Evolutionary conservation across 2,797 vertebrate species (phyloP), one percentile per base, ranked within the genome.

Genomic region (Chelon labrosus): DNA sequence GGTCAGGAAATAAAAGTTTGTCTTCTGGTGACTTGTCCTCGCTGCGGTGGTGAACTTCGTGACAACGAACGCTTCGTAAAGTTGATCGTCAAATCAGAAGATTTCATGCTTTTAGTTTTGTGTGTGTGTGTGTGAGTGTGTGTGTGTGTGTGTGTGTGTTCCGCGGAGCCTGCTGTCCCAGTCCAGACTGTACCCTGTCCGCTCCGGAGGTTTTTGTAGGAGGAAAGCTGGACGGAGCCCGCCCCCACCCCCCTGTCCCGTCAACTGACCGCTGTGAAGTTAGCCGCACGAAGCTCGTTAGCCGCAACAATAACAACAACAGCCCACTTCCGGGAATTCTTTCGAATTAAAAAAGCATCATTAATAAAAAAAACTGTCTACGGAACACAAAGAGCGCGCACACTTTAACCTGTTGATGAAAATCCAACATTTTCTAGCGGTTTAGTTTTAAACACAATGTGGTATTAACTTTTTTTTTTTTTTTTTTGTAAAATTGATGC

Each of bases 131-230:
- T 31, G 35, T 50, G 31, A 19, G 35, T 25, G 6, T 17, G 25
- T 31, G 35, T 51, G 31, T 20, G 35, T 31, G 6, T n/a, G 25
- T 31, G 35, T 51, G 31, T 20, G 35, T 31, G 6, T n/a, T 64
- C 10, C 20, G 57, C 20, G 22, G 1, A 20, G 42, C 10, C 16
- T 16, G 12, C 11, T 54, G 46, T 35, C 39, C 85, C 42, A 66
- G 57, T 49, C 61, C 73, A 77, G 73, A 73, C 52, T 88, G 75
- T 67, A 73, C 47, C 75, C 54, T 74, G 79, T 83, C 73, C 79
- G 70, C 72, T 73, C 70, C 39, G 63, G 42, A 81, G 87, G 85
- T 74, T 94, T 94, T 93, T 92, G 89, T 91, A 91, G 84, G 87
- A 75, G 79, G 82, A 91, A 69, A 83, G 71, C 57, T 78, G 77